Conservation (phyloP, 2,113 vertebrate genomes). For the Ictalurus punctatus region DNA sequence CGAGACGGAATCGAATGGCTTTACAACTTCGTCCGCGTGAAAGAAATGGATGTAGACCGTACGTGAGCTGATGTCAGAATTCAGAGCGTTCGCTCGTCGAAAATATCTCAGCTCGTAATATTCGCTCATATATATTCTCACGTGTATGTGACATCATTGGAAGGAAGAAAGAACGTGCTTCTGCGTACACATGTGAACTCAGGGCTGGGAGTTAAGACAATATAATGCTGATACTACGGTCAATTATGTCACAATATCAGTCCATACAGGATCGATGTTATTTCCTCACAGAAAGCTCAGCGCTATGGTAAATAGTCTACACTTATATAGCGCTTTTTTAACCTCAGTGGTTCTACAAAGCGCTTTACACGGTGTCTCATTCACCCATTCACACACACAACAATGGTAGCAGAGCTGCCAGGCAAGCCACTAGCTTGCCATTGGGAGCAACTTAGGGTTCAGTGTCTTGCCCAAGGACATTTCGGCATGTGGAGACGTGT, state of each 20-base stretch:
- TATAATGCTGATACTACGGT: not conserved
- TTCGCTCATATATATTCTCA: not conserved
- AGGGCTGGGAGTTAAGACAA: not conserved
- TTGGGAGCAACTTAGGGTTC: too few species aligned
- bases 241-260: not conserved
- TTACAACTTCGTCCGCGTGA: not conserved
- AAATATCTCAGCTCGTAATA: not conserved
- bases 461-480: too few species aligned
- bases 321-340: too few species aligned
- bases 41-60: conserved; percentile 17
- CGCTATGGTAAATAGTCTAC: too few species aligned
- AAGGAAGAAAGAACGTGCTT: not conserved
- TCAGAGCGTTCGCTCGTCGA: not conserved
- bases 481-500: too few species aligned
- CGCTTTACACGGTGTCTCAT: too few species aligned
- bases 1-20: not conserved
- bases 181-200: not conserved
- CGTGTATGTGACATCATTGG: not conserved
- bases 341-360: too few species aligned
- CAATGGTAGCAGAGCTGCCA: too few species aligned
- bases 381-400: too few species aligned
- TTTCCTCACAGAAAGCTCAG: too few species aligned
- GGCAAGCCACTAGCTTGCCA: too few species aligned
- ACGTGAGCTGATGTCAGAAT: not conserved
- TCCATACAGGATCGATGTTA: too few species aligned